Base-by-base conservation (phyloP, 1,140 invertebrate genomes). In the Elymnias hypermnestra region DNA sequence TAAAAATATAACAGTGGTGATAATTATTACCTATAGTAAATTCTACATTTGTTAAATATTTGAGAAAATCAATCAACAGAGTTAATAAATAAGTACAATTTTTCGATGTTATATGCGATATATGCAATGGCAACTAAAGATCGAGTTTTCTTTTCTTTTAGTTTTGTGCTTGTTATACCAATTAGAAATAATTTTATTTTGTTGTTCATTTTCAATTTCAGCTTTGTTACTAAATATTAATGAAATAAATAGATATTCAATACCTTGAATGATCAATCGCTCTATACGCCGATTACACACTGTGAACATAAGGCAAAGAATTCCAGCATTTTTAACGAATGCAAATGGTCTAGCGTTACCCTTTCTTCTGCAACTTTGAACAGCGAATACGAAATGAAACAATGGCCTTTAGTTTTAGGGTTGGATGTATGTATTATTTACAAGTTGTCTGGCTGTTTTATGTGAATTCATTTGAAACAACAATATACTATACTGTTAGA, bases 281-380 rank as follows among this genome's bases (percentile, higher is more conserved):
- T 28, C 33, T 73, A 65, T 19, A 63, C 52, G 21, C 38, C 66
- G 70, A 72, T 79, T 83, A 76, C 71, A 78, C 72, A 77, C 53
- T 53, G 65, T 67, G 70, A 69, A 78, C 65, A 81, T 68, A 79
- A 77, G 55, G 73, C 60, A 75, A 81, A 83, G 74, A 70, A 79
- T 81, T 68, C 73, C 58, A 68, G 68, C 73, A 76, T 82, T 82
- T 82, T 81, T 85, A 85, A 85, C 78, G 76, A 83, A 85, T 83
- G 76, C 76, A 85, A 83, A 84, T 82, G 72, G 75, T 82, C 70
- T 72, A 65, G 57, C 58, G 61, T 59, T 65, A 66, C 82, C 75
- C 68, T 81, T 75, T 71, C 71, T 76, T 72, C 64, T 72, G 61
- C 59, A 66, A 68, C 67, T 78, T 75, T 74, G 66, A 75, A 62